These are phyloP conservation scores for Pogona vitticeps DNA, from an alignment of 2,113 vertebrate species.

Conservation along the genomic window DNA sequence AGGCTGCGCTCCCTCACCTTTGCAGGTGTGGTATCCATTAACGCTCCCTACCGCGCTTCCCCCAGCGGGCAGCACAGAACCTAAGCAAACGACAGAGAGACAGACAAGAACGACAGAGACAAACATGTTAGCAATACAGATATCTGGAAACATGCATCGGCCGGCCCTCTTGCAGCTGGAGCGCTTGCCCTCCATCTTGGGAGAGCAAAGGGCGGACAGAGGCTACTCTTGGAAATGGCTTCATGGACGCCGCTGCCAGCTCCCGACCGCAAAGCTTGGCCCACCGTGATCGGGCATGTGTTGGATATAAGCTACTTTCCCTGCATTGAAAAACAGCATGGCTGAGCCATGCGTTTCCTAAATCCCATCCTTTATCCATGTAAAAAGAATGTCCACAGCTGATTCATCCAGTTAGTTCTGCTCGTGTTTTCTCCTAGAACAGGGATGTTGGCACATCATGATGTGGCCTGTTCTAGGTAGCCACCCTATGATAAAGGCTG, in stretches of 20 bases:
- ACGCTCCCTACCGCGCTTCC: slow-evolving; percentile 85
- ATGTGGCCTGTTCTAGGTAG: background rate
- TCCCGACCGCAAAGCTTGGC: too few species aligned
- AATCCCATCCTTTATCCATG: too few species aligned
- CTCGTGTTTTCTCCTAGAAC: background rate
- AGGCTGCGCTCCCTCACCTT: slow-evolving; percentile 87
- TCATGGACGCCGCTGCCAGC: background rate
- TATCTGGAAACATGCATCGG: background rate
- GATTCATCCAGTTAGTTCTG: background rate
- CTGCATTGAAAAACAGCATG: too few species aligned
- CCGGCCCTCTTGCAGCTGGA: background rate
- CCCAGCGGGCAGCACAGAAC: slow-evolving; percentile 73
- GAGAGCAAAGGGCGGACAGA: background rate
- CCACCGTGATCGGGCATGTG: background rate
- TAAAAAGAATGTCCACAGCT: too few species aligned
- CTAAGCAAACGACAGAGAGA: slow-evolving; percentile 75
- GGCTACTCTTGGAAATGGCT: background rate
- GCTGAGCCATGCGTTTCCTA: background rate
- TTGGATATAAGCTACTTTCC: background rate
- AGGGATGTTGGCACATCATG: too few species aligned
- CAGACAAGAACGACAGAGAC: slow-evolving; percentile 72
- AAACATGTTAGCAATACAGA: slow-evolving; percentile 65
- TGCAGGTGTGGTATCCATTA: slow-evolving; percentile 99
- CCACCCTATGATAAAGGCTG: too few species aligned
- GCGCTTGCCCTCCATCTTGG: background rate